Evolutionary conservation across 1,140 invertebrate genomes (phyloP).

Genomic region (Caerostris darwini): DNA sequence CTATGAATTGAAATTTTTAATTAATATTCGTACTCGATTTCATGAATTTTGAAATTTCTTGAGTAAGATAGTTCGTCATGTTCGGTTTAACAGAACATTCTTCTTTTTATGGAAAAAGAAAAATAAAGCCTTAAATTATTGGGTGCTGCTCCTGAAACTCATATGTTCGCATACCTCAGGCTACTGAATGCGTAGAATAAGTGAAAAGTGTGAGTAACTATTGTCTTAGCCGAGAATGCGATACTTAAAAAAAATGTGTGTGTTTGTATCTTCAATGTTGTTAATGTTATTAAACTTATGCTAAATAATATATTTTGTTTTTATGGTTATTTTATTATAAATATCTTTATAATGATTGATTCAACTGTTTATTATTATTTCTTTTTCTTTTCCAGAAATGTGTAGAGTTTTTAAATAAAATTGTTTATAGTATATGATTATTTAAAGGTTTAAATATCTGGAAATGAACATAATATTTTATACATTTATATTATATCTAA

Average conservation of each 20-base stretch:
- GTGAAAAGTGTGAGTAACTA: conserved; percentile 18
- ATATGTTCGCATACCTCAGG: neutral
- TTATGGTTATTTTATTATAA: conserved; percentile 13
- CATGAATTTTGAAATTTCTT: no score
- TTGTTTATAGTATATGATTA: no score
- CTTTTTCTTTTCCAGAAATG: neutral
- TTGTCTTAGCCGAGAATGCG: conserved; percentile 63
- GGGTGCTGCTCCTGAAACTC: conserved; percentile 3
- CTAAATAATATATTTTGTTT: conserved; percentile 45
- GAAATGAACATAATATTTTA: neutral
- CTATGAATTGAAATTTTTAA: no score
- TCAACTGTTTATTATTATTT: neutral
- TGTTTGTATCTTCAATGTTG: conserved; percentile 39
- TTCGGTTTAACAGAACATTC: no score
- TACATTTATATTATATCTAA: neutral
- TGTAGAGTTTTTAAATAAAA: neutral
- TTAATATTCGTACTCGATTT: no score
- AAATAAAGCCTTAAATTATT: neutral
- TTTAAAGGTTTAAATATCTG: neutral
- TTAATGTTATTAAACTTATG: neutral
- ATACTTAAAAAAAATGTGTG: conserved; percentile 70
- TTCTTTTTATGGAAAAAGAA: no score
- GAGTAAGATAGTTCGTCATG: no score
- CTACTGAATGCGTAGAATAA: neutral
- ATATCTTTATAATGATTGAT: neutral